phyloP scores from a whole-genome alignment of 1,140 invertebrate genomes.

The Diprion similis region DNA sequence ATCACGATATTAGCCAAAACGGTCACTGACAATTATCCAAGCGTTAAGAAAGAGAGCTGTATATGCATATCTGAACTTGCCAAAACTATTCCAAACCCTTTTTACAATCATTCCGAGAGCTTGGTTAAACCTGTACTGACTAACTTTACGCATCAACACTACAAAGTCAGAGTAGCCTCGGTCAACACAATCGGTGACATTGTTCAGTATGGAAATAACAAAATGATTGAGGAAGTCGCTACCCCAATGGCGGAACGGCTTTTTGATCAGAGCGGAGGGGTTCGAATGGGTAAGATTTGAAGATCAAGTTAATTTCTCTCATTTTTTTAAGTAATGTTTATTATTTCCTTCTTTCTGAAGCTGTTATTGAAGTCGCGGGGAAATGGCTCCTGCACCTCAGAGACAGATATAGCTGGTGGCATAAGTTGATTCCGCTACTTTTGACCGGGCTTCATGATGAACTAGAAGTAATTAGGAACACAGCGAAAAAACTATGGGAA shows the following conservation, averaged over 20 bases:
- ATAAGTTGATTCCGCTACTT: slow-evolving; percentile 76
- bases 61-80: slow-evolving; percentile 72
- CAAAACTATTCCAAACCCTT: slow-evolving; percentile 69
- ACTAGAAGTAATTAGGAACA: slow-evolving; percentile 66
- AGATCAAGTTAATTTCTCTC: neutral
- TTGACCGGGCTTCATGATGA: slow-evolving; percentile 80
- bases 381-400: slow-evolving; percentile 72
- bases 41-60: slow-evolving; percentile 81
- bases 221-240: slow-evolving; percentile 68
- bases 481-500: slow-evolving; percentile 71
- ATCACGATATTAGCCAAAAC: slow-evolving; percentile 75
- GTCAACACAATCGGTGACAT: slow-evolving; percentile 74
- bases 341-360: slow-evolving; percentile 41
- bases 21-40: slow-evolving; percentile 77
- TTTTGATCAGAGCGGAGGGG: slow-evolving; percentile 76
- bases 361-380: slow-evolving; percentile 71
- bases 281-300: slow-evolving; percentile 60
- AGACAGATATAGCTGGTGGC: slow-evolving; percentile 82
- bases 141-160: slow-evolving; percentile 82
- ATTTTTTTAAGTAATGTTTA: neutral
- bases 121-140: slow-evolving; percentile 76
- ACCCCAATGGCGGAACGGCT: slow-evolving; percentile 75
- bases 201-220: slow-evolving; percentile 67
- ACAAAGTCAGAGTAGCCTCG: slow-evolving; percentile 75
- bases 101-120: slow-evolving; percentile 76